phyloP scores from a whole-genome alignment of 2,797 vertebrate genomes.

The Poecilia gillii region DNA sequence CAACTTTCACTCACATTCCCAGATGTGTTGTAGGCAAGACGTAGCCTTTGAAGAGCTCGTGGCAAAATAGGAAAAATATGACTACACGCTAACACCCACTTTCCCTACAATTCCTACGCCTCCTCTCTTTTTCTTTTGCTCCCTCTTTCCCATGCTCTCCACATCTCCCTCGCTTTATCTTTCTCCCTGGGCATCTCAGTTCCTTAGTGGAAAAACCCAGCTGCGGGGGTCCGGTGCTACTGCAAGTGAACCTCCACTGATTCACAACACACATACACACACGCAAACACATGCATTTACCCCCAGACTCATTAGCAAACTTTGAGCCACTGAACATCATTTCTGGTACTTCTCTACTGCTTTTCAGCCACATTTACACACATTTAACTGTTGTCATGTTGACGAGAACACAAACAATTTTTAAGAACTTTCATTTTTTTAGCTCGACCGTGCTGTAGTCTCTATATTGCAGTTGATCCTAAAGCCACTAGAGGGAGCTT shows the following conservation, averaged over 20 bases:
- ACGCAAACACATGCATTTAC: conserved; percentile 38
- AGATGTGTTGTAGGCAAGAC: conserved; percentile 80
- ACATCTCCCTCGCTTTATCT: conserved; percentile 66
- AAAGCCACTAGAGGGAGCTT: conserved; percentile 84
- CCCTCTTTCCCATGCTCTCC: conserved; percentile 52
- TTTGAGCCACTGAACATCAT: conserved; percentile 27
- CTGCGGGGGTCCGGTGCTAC: conserved; percentile 76
- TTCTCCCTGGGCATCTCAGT: conserved; percentile 79
- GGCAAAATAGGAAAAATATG: conserved; percentile 73
- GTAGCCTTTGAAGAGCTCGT: conserved; percentile 83
- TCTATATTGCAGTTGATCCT: conserved; percentile 48
- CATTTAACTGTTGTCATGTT: conserved; percentile 14
- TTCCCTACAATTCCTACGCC: conserved; percentile 46
- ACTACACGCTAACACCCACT: conserved; percentile 48
- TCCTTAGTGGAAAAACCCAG: conserved; percentile 78
- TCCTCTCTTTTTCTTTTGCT: conserved; percentile 51
- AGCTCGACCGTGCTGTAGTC: background rate
- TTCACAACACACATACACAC: conserved; percentile 46
- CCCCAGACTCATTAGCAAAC: conserved; percentile 13
- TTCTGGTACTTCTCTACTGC: conserved; percentile 1
- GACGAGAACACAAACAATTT: background rate
- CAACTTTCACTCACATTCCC: conserved; percentile 82
- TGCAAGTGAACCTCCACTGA: conserved; percentile 75
- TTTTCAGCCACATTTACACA: conserved; percentile 16
- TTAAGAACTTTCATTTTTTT: conserved; percentile 11